Evolutionary conservation across 2,797 vertebrate genomes (phyloP).

Genomic region (Spondyliosoma cantharus): DNA sequence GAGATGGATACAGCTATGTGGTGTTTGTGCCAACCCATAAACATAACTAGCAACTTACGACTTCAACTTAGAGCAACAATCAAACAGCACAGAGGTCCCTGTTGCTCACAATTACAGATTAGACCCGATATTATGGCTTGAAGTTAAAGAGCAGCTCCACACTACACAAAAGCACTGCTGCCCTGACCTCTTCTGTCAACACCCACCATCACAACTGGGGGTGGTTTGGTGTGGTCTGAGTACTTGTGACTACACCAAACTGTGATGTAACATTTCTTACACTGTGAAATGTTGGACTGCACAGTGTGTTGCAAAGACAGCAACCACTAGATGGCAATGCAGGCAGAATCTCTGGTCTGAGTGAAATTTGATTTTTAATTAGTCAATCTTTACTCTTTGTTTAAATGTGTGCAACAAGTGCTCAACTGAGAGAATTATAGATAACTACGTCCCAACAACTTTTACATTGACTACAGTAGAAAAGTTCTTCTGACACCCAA

Average conservation of each 20-base stretch:
- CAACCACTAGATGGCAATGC: constrained; percentile 25
- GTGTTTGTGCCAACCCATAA: not conserved
- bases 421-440: not conserved
- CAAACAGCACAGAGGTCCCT: not conserved
- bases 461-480: not conserved
- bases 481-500: not conserved
- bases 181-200: constrained; percentile 9
- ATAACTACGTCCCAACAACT: not conserved
- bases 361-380: not conserved
- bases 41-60: not conserved
- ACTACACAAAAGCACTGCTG: not conserved
- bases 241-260: not conserved
- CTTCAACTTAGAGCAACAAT: not conserved
- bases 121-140: not conserved
- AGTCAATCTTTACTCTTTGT: not conserved
- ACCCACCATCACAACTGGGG: not conserved
- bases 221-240: not conserved
- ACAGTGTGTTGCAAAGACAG: not conserved
- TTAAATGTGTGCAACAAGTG: not conserved
- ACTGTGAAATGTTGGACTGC: not conserved
- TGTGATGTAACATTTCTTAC: constrained; percentile 1
- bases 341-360: not conserved
- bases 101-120: not conserved
- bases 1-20: not conserved
- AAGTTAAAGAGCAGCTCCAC: not conserved